Evolutionary conservation across 2,113 vertebrate species (phyloP), one percentile per base, ranked within the genome.

Genomic region (Oryzias celebensis): DNA sequence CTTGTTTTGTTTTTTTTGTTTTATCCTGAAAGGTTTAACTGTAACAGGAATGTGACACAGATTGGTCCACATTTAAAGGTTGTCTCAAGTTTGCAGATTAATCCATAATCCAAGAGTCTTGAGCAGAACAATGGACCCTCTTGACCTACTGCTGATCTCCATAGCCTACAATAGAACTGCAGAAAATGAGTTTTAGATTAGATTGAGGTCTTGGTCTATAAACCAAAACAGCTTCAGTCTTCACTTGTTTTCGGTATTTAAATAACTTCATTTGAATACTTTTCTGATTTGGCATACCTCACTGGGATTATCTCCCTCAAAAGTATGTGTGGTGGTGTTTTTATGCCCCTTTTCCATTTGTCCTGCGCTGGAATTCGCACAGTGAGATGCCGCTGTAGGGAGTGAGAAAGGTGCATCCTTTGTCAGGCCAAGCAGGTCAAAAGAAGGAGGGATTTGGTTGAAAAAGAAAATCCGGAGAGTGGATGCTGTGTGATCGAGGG

Each of bases 381-480:
- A 17, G 28, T 54, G 66, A 41, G 59, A 62, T 56, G 24, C 54
- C 45, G 61, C 67, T 54, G 62, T 24, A 58, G 36, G 58, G 24
- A 52, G 57, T 48, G 52, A 55, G 17, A 70, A 76, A 85, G 81
- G 81, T 80, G 70, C 78, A 80, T 78, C 76, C 55, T 48, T 71
- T 71, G 52, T 57, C 65, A 71, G 84, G 67, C 83, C 76, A 73
- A 62, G 62, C 79, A 74, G 87, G 84, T 76, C 85, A 85, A 63
- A 43, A 63, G 78, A 83, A 84, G 77, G 75, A 78, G 68, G 78
- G 77, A 52, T 73, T 45, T 77, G 61, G 71, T 70, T 71, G 0
- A 45, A 87, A 75, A 87, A 78, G 81, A 84, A 73, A 70, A 67
- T 68, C 77, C 69, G 70, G 82, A 82, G 85, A 68, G 80, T 83